phyloP scores from a whole-genome alignment of 2,113 vertebrate genomes.

The Delphinus delphis region DNA sequence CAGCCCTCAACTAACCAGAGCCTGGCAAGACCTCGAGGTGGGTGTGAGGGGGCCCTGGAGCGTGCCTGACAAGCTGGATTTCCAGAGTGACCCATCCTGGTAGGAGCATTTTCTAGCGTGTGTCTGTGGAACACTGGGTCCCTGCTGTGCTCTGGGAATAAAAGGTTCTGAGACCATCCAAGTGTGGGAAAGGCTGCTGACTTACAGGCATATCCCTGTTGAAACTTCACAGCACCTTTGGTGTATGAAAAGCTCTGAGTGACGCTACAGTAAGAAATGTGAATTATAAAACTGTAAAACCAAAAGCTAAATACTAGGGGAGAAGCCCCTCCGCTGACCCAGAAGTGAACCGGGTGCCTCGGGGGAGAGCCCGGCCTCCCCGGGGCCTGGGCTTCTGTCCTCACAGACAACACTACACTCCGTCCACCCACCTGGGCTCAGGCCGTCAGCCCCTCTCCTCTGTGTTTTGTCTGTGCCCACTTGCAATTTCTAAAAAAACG shows the following conservation, averaged over 20 bases:
- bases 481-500: background rate
- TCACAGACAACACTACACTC: background rate
- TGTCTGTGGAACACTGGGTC: background rate
- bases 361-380: background rate
- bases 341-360: background rate
- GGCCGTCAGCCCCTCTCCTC: background rate
- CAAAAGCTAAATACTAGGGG: background rate
- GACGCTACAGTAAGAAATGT: background rate
- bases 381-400: accelerated
- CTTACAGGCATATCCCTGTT: background rate
- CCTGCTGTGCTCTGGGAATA: background rate
- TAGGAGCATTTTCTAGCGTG: background rate
- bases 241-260: background rate
- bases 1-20: background rate
- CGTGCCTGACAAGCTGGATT: background rate
- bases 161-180: background rate
- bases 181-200: background rate
- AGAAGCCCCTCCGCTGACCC: background rate
- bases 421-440: background rate
- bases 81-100: background rate
- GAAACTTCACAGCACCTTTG: background rate
- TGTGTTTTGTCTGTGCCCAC: conserved; percentile 38
- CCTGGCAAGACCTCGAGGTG: no score
- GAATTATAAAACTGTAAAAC: background rate
- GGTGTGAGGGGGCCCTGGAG: background rate